Conservation (phyloP, 2,113 vertebrate genomes). For the human (Homo sapiens) region DNA sequence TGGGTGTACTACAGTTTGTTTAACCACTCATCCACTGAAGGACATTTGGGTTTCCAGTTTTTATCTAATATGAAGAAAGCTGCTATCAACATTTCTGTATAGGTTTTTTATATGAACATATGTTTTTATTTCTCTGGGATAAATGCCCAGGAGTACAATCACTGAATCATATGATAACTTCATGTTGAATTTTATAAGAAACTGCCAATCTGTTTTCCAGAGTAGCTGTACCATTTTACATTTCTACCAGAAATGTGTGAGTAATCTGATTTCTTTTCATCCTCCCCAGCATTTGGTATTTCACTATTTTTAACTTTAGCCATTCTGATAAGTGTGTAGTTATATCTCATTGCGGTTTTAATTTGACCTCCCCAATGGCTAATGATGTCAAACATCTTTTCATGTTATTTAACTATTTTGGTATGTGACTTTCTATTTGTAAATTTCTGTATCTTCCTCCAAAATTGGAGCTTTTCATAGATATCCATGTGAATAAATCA, state of each 20-base stretch:
- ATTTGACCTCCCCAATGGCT: neutral
- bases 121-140: neutral
- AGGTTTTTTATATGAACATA: neutral
- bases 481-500: neutral
- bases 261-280: neutral
- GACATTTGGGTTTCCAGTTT: neutral
- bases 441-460: neutral
- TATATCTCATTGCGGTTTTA: neutral
- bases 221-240: neutral
- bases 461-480: neutral
- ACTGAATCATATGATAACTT: neutral
- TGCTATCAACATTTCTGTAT: neutral
- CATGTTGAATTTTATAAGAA: neutral
- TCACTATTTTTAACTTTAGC: neutral
- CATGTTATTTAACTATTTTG: neutral
- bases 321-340: neutral
- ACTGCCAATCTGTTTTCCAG: neutral
- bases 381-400: neutral
- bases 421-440: neutral
- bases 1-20: neutral
- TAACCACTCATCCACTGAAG: neutral
- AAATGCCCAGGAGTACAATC: neutral
- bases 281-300: neutral
- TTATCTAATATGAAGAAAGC: neutral
- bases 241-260: neutral